Percentiles rank a stretch among this genome's conserved stretches.
Evolutionary conservation across 2,113 vertebrate genomes (phyloP).

Genomic region (Regulus satrapa): DNA sequence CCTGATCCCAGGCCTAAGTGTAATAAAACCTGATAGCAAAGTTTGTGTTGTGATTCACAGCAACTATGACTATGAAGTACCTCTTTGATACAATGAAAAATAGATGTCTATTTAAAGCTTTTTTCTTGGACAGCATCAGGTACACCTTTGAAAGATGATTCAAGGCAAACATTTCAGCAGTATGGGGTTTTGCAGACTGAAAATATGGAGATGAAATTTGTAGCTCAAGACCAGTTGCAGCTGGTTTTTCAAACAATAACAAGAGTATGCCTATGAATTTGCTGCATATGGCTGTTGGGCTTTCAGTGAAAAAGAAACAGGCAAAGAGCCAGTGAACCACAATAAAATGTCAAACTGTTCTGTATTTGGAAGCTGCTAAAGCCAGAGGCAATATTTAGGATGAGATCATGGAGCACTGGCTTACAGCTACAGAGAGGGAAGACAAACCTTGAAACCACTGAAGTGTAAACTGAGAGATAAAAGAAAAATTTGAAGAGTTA

Average conservation of each 20-base stretch:
- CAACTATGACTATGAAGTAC: background rate
- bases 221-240: background rate
- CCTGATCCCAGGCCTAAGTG: background rate
- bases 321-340: conserved; percentile 2
- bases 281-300: background rate
- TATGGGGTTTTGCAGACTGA: background rate
- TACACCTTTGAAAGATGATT: background rate
- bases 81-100: background rate
- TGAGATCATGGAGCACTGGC: background rate
- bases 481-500: background rate
- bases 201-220: background rate
- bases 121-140: background rate
- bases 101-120: background rate
- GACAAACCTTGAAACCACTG: background rate
- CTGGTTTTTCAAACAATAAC: conserved; percentile 27
- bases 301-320: conserved; percentile 7
- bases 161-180: background rate
- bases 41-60: background rate
- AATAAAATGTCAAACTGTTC: conserved; percentile 62
- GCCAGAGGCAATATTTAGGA: conserved; percentile 27
- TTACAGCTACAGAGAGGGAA: background rate
- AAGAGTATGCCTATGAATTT: conserved; percentile 9
- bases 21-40: background rate
- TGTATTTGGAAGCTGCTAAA: conserved; percentile 41
- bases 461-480: background rate